A percentile compares a stretch with the other conserved stretches of the same genome.
Conservation (phyloP, 2,113 vertebrate genomes). For the Strix uralensis region DNA sequence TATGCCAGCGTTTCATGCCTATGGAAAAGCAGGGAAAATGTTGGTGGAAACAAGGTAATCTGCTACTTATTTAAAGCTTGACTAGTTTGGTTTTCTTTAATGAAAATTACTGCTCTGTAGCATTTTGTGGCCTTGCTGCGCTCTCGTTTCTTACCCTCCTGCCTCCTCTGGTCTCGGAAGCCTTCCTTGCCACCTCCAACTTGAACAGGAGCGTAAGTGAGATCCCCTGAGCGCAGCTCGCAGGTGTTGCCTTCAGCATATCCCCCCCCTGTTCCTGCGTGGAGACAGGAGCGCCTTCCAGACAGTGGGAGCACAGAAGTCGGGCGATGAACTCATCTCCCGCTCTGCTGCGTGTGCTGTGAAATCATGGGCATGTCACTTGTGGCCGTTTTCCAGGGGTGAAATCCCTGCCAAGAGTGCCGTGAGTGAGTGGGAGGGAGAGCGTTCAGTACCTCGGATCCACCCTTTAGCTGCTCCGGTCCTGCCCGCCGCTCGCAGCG, state of each 20-base stretch:
- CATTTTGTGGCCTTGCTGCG: background rate
- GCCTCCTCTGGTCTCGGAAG: background rate
- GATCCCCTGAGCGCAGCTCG: background rate
- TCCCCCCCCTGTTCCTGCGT: background rate
- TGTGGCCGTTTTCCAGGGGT: background rate
- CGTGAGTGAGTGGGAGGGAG: background rate
- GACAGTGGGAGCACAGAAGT: background rate
- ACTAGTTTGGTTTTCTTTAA: background rate
- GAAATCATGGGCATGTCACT: background rate
- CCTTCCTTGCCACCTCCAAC: background rate
- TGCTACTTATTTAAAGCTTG: background rate
- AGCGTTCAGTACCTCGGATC: background rate
- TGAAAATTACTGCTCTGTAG: background rate
- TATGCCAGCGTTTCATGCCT: constrained; percentile 88
- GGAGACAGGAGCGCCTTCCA: background rate
- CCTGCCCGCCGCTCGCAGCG: background rate
- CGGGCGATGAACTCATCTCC: background rate
- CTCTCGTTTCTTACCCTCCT: background rate
- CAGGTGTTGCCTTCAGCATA: background rate
- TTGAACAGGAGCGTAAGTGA: background rate
- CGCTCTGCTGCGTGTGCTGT: background rate
- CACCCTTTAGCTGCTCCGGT: background rate
- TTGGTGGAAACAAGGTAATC: constrained; percentile 92
- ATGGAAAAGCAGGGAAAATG: constrained; percentile 92
- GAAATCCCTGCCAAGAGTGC: background rate